Evolutionary conservation across 2,797 vertebrate genomes (phyloP), one percentile per base, ranked within the genome.

Genomic region (Numenius phaeopus): DNA sequence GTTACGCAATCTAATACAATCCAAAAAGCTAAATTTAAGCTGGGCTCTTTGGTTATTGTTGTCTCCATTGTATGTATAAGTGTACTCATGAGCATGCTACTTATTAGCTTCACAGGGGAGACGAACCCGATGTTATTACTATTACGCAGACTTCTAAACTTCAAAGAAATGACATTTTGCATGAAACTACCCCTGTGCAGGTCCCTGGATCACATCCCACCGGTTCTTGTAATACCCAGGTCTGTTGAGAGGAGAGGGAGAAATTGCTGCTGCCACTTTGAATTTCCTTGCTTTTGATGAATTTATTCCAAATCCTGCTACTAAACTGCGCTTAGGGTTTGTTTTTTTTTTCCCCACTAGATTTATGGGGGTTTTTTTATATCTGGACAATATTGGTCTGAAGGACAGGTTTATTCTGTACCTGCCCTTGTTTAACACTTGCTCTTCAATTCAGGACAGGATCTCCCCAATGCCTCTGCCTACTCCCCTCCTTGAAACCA

Each of bases 1-100:
- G 54, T 82, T 91, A 96, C 6, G 73, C 71, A 89, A 95, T 47
- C 73, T 37, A 59, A 96, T 20, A 52, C 44, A 34, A 87, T 30
- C 83, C 91, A 59, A 32, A 50, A n/a, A 46, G 12, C 40, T 8
- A 27, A 57, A 69, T 23, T 64, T 29, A 39, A 82, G 54, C 39
- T 0, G 0, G 17, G 50, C 34, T 73, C 64, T 54, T 49, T 39
- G 44, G 76, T 86, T 14, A 1, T 66, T 17, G 54, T 27, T 54
- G n/a, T 5, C 72, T 32, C 70, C 42, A 11, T 19, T 21, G 26
- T 10, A 29, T 0, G 1, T 26, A 5, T 5, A 24, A 1, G 2
- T 2, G 29, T 11, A 14, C 46, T 30, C 2, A 4, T 13, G 52
- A 69, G 11, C 7, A 0, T 1, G 19, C 32, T 39, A 7, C 52